These are phyloP conservation scores for Tiliacea citrago DNA, from an alignment of 2,888 invertebrate species.

Conservation along the genomic window DNA sequence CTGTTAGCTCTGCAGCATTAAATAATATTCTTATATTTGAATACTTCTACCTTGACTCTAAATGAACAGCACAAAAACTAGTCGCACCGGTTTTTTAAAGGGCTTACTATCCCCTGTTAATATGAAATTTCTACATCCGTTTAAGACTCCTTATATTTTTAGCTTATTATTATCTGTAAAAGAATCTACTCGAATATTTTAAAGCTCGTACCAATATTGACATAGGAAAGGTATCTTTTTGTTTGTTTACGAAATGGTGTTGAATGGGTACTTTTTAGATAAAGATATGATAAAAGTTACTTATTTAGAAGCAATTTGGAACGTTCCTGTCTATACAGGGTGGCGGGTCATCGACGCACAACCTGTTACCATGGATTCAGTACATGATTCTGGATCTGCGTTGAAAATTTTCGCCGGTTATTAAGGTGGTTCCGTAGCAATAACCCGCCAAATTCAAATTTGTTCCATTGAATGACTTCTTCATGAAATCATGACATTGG, in stretches of 20 bases:
- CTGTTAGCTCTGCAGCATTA: slow-evolving; percentile 16
- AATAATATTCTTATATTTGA: slow-evolving; percentile 35
- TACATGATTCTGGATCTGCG: too few relatives aligned
- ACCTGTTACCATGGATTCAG: too few relatives aligned
- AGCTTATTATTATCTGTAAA: slow-evolving; percentile 37
- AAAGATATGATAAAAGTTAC: slow-evolving; percentile 7
- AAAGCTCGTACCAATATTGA: slow-evolving; percentile 34
- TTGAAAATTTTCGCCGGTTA: too few relatives aligned
- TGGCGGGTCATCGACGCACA: too few relatives aligned
- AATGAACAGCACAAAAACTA: slow-evolving; percentile 76
- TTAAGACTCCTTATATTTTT: slow-evolving; percentile 29
- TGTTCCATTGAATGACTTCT: too few relatives aligned
- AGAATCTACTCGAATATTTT: slow-evolving; percentile 15
- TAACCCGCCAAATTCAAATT: too few relatives aligned
- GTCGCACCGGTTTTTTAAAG: slow-evolving; percentile 78
- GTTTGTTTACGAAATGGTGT: slow-evolving; percentile 42
- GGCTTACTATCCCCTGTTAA: slow-evolving; percentile 71
- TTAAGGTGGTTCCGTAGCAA: too few relatives aligned
- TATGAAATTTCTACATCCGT: slow-evolving; percentile 61
- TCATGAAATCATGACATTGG: too few relatives aligned
- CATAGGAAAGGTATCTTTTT: slow-evolving; percentile 29
- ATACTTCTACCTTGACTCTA: slow-evolving; percentile 72
- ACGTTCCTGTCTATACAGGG: not conserved
- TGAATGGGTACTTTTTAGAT: slow-evolving; percentile 18
- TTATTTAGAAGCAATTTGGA: not conserved